Base-by-base conservation (phyloP, 2,113 vertebrate genomes). In the Aegithalos caudatus region DNA sequence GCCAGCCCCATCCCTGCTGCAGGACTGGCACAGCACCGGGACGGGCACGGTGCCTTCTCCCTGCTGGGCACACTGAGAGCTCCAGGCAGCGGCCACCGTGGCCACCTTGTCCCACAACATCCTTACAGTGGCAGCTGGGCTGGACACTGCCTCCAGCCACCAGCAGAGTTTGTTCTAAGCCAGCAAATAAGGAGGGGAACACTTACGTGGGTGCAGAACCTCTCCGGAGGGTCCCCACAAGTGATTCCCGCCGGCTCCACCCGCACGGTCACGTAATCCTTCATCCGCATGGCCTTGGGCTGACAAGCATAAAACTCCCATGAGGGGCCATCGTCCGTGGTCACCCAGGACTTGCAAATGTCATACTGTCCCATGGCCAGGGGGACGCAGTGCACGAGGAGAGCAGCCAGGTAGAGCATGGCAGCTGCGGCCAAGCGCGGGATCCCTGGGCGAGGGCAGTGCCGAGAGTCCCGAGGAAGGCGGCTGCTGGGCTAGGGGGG, bases 281-380 rank as follows among this genome's bases (percentile, higher is more conserved):
- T 99, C 98, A 99, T 98, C 91, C 98, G 86, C 97, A 98, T 98
- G 64, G 98, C 80, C 97, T 98, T 99, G 86, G 99, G 99, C 95
- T 99, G 99, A 94, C 99, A 99, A 16, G 99, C 99, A 3, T 99
- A 99, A 80, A 99, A 99, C 97, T 99, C 99, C 99, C 99, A 99
- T 53, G 99, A 98, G 0, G 99, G 99, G 92, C 99, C 99, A 66
- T 99, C 99, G 20, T 99, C 99, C 4, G 98, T 99, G 97, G 98
- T 99, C 98, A 99, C 99, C 98, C 99, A 99, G 97, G 99, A 99
- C 96, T 99, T 99, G 98, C 99, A 99, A 98, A 98, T 98, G 96
- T 99, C 99, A 92, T 99, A 99, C 97, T 99, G 98, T 97, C 98
- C 99, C 96, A 98, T 96, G 76, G 98, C 98, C 98, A 98, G 97